Percentiles rank a stretch among this genome's conserved stretches.
These are phyloP conservation scores for Platyscapa corneri DNA, from an alignment of 1,140 invertebrate genomes.

Conservation along the genomic window DNA sequence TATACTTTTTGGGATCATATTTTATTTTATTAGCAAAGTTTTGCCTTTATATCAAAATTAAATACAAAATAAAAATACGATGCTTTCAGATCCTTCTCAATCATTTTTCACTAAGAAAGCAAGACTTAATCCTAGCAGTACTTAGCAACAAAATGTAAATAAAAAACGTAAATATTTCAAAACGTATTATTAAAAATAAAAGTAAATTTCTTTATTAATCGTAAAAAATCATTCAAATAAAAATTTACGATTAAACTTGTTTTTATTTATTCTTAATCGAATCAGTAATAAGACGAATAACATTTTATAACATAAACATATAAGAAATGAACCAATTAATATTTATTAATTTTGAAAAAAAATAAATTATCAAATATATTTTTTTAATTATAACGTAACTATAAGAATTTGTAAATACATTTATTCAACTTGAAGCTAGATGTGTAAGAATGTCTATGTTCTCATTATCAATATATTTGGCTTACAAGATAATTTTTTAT, in stretches of 20 bases:
- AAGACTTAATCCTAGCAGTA: neutral
- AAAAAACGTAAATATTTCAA: neutral
- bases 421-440: conserved; percentile 27
- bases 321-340: neutral
- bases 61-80: neutral
- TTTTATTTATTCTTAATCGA: neutral
- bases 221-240: neutral
- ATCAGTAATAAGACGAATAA: neutral
- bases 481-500: conserved; percentile 43
- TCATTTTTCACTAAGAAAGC: neutral
- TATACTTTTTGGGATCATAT: neutral
- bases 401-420: conserved; percentile 44
- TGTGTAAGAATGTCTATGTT: conserved; percentile 16
- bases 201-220: neutral
- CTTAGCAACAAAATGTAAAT: neutral
- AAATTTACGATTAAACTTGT: neutral
- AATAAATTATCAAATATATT: conserved; percentile 10
- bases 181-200: conserved; percentile 6
- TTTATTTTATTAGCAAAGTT: neutral
- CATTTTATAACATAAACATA: neutral
- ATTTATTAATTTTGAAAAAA: neutral
- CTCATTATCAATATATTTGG: conserved; percentile 46
- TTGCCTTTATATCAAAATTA: neutral
- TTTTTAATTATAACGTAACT: neutral
- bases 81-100: neutral